These are phyloP conservation scores for Amaurobius ferox DNA, from an alignment of 2,888 invertebrate species.

Conservation along the genomic window DNA sequence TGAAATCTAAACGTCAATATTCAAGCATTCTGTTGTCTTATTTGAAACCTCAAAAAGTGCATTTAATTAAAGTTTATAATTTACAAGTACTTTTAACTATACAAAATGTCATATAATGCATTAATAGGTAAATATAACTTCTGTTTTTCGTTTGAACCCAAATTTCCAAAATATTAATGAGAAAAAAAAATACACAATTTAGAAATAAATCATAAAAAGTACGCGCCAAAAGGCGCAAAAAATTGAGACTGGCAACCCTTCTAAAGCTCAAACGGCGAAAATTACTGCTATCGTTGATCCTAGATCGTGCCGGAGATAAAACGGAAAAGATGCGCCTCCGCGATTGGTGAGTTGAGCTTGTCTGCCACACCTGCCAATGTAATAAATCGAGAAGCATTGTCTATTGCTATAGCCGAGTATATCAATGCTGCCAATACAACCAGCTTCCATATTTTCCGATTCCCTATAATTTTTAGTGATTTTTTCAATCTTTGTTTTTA, in stretches of 20 bases:
- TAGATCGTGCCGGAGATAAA: conserved; percentile 68
- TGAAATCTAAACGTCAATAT: too few relatives aligned
- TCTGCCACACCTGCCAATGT: conserved; percentile 69
- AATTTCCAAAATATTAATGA: too few relatives aligned
- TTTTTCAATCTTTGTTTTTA: not conserved
- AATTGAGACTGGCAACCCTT: not conserved
- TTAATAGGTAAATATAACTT: too few relatives aligned
- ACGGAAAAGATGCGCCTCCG: conserved; percentile 66
- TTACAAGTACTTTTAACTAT: too few relatives aligned
- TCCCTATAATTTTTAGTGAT: conserved; percentile 4
- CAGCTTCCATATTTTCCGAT: conserved; percentile 16
- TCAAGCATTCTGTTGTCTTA: too few relatives aligned
- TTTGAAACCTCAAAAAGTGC: too few relatives aligned
- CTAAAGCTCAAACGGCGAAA: conserved; percentile 41
- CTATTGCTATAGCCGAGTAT: conserved; percentile 39
- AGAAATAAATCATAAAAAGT: too few relatives aligned
- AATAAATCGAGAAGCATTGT: conserved; percentile 71
- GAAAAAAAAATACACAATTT: too few relatives aligned
- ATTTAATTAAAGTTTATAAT: too few relatives aligned
- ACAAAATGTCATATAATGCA: too few relatives aligned
- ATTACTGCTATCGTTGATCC: conserved; percentile 71
- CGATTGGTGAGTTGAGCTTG: conserved; percentile 69
- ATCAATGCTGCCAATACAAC: conserved; percentile 71
- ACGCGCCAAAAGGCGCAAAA: conserved; percentile 31
- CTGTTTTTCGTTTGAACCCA: too few relatives aligned